Evolutionary conservation across 1,140 invertebrate species (phyloP).

Genomic region (Batillaria attramentaria): DNA sequence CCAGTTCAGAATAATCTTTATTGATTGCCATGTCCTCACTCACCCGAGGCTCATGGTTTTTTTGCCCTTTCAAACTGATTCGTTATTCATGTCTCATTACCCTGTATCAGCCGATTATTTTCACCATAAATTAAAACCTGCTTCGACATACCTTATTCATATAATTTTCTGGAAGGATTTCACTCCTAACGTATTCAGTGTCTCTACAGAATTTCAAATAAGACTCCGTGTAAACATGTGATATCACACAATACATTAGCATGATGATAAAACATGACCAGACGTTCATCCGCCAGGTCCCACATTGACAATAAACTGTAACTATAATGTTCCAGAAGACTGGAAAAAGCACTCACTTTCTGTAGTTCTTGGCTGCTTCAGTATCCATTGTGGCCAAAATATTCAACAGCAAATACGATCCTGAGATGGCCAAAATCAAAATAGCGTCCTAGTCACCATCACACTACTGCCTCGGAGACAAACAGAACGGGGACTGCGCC

Average conservation of each 20-base stretch:
- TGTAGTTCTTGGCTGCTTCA: constrained; percentile 53
- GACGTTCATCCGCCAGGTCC: not conserved
- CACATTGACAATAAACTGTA: not conserved
- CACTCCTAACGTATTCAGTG: too few species aligned
- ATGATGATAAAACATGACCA: not conserved
- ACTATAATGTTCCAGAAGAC: not conserved
- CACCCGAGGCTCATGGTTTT: too few species aligned
- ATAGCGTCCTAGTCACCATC: constrained; percentile 5
- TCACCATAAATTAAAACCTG: too few species aligned
- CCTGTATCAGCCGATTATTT: too few species aligned
- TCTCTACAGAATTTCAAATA: not conserved
- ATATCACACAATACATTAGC: not conserved
- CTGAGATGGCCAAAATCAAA: not conserved
- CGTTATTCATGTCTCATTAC: too few species aligned
- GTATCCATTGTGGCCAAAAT: constrained; percentile 45
- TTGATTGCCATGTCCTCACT: too few species aligned
- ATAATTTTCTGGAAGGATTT: too few species aligned
- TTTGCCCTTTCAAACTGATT: too few species aligned
- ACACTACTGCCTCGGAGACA: constrained; percentile 9
- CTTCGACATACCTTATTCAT: too few species aligned
- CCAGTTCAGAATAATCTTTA: too few species aligned
- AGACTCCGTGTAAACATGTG: not conserved
- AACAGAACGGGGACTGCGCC: not conserved
- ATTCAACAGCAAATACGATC: constrained; percentile 1
- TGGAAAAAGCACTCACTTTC: constrained; percentile 48